phyloP scores from a whole-genome alignment of 1,140 invertebrate genomes.

The Bilobella aurantiaca region DNA sequence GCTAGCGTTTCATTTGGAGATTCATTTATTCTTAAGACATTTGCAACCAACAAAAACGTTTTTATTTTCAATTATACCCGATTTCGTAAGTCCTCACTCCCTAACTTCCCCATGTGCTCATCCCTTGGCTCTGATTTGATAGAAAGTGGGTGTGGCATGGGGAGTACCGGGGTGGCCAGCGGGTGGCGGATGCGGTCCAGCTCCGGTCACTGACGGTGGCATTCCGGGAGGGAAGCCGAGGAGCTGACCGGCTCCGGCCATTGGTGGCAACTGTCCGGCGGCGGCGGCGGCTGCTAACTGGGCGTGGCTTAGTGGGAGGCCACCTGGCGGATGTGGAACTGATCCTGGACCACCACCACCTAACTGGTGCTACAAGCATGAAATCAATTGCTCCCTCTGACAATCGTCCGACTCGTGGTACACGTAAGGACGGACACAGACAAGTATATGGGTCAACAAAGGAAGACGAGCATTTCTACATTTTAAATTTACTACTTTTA shows the following conservation, averaged over 20 bases:
- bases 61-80: slow-evolving; percentile 14
- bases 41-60: no score
- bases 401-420: neutral
- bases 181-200: slow-evolving; percentile 33
- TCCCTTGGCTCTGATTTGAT: slow-evolving; percentile 34
- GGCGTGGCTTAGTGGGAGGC: slow-evolving; percentile 31
- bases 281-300: slow-evolving; percentile 47
- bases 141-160: slow-evolving; percentile 32
- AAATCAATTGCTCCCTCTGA: slow-evolving; percentile 14
- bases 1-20: neutral
- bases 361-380: slow-evolving; percentile 24
- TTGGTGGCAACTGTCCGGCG: slow-evolving; percentile 43
- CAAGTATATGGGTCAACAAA: neutral
- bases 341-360: slow-evolving; percentile 30
- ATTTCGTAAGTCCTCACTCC: slow-evolving; percentile 33
- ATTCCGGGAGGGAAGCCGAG: slow-evolving; percentile 37
- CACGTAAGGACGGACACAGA: neutral
- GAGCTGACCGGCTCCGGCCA: slow-evolving; percentile 38
- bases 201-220: slow-evolving; percentile 33
- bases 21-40: no score
- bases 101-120: slow-evolving; percentile 31
- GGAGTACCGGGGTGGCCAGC: slow-evolving; percentile 30
- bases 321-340: slow-evolving; percentile 32
- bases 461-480: neutral
- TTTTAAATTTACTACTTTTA: neutral